A percentile compares a stretch with the other conserved stretches of the same genome.
Evolutionary conservation across 2,113 vertebrate genomes (phyloP).

Genomic region (Chunga burmeisteri): DNA sequence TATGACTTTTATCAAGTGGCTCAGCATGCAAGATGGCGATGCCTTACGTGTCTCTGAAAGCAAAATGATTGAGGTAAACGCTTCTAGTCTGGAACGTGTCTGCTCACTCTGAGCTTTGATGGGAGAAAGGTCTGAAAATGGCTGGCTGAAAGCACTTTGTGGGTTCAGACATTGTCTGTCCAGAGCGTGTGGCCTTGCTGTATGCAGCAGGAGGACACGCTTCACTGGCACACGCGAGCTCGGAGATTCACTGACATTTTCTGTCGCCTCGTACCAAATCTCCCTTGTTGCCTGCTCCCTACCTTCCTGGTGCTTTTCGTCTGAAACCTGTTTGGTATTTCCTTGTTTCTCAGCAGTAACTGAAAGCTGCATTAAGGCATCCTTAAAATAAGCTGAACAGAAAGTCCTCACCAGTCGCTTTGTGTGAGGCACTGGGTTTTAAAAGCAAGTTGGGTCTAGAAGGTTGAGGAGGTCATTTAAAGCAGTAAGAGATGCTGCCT

Average conservation of each 20-base stretch:
- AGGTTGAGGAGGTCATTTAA: background rate
- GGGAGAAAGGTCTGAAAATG: background rate
- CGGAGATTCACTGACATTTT: background rate
- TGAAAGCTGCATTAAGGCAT: background rate
- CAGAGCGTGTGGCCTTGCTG: background rate
- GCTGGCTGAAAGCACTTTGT: background rate
- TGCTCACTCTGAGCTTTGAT: background rate
- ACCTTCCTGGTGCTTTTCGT: background rate
- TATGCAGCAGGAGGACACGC: background rate
- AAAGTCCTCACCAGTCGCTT: background rate
- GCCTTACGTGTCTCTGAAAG: background rate
- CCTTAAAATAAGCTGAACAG: background rate
- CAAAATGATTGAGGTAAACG: background rate
- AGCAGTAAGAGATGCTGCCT: background rate
- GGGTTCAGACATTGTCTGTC: background rate
- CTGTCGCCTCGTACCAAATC: accelerated
- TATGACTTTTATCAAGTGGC: background rate
- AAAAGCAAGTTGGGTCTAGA: background rate
- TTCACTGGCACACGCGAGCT: background rate
- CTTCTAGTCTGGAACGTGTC: background rate
- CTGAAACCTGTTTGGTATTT: background rate
- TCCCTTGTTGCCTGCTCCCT: background rate
- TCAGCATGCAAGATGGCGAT: background rate
- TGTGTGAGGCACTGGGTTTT: background rate
- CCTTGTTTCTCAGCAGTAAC: background rate